Evolutionary conservation across 37 sponge, comb jelly and placozoan genomes (phyloP).

Genomic region (Theonella swinhoei): DNA sequence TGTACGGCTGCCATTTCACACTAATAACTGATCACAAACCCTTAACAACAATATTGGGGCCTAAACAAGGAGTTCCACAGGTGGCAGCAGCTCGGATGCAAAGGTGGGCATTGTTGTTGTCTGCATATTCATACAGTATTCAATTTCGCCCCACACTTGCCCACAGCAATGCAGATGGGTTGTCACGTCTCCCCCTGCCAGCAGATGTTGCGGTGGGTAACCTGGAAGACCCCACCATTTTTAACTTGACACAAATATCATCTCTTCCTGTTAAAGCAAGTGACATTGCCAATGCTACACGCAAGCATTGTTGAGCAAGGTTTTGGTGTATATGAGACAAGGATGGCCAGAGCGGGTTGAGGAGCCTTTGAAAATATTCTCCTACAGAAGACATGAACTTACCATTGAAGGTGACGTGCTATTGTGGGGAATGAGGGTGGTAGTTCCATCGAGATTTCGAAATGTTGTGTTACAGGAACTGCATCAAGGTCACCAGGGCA

Average conservation of each 20-base stretch:
- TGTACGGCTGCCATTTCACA: constrained; percentile 52
- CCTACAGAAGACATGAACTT: not conserved
- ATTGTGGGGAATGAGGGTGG: not conserved
- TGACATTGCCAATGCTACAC: constrained; percentile 3
- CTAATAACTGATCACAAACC: constrained; percentile 52
- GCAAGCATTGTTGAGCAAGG: constrained; percentile 48
- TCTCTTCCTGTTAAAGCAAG: constrained; percentile 14
- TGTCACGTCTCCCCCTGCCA: constrained; percentile 41
- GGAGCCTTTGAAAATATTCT: not conserved
- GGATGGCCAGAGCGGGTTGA: constrained; percentile 42
- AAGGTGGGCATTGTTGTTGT: constrained; percentile 34
- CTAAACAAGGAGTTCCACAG: constrained; percentile 30
- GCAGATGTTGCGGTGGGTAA: not conserved
- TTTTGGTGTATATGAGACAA: constrained; percentile 12
- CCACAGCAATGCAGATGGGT: constrained; percentile 61
- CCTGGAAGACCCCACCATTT: not conserved
- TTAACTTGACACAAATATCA: constrained; percentile 22
- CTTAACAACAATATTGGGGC: constrained; percentile 28
- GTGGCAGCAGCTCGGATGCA: constrained; percentile 40
- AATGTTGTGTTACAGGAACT: not conserved
- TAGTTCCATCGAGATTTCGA: not conserved
- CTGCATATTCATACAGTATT: constrained; percentile 43
- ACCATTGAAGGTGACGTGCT: not conserved
- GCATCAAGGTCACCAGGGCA: not conserved
- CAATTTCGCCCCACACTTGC: constrained; percentile 14